A percentile compares a stretch with the other conserved stretches of the same genome.
Evolutionary conservation across 2,113 vertebrate genomes (phyloP).

Genomic region (Sterna hirundo): DNA sequence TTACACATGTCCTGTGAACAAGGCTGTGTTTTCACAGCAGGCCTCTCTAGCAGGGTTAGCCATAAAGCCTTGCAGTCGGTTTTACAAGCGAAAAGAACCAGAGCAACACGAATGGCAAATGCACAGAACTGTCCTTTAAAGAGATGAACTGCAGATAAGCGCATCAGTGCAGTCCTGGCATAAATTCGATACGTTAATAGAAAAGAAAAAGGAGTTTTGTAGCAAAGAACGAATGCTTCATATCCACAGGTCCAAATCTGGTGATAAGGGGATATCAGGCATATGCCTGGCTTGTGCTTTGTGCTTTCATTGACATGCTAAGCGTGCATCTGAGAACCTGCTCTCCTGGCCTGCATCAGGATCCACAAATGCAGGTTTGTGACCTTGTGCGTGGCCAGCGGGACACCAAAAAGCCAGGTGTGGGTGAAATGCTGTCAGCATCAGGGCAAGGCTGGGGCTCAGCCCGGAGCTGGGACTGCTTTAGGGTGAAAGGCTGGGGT

Average conservation of each 20-base stretch:
- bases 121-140: background rate
- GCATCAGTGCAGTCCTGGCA: background rate
- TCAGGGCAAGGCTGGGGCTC: background rate
- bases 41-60: background rate
- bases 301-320: background rate
- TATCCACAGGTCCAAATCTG: background rate
- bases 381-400: background rate
- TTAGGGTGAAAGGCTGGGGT: background rate
- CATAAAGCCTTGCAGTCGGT: background rate
- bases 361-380: background rate
- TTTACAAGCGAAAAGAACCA: background rate
- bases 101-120: background rate
- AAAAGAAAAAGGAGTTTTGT: background rate
- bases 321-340: background rate
- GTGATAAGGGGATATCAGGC: background rate
- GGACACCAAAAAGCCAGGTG: background rate
- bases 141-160: background rate
- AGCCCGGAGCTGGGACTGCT: background rate
- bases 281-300: background rate
- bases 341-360: background rate
- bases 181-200: background rate
- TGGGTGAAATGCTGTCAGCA: background rate
- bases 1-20: constrained; percentile 42
- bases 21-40: constrained; percentile 29
- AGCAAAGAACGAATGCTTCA: background rate